Evolutionary conservation across 2,888 invertebrate species (phyloP).

Genomic region (Meteorus cinctellus): DNA sequence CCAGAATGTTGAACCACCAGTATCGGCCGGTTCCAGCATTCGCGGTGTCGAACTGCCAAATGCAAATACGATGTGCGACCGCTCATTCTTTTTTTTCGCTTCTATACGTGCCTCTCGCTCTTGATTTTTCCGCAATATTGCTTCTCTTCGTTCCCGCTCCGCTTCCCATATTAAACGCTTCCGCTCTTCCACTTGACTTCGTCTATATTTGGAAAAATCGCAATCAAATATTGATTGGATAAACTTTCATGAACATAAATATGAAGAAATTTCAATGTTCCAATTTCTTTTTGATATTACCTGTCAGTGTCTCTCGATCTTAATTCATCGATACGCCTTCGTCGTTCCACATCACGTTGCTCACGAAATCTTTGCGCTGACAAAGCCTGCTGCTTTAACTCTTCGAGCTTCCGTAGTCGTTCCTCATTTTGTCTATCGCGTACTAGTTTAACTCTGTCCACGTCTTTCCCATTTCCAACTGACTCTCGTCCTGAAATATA

Average conservation of each 20-base stretch:
- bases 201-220: conserved; percentile 55
- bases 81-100: conserved; percentile 85
- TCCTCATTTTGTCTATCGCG: conserved; percentile 93
- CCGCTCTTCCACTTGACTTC: conserved; percentile 86
- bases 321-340: conserved; percentile 88
- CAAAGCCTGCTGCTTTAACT: conserved; percentile 90
- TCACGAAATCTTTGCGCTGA: conserved; percentile 92
- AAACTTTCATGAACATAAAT: neutral
- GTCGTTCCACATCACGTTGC: conserved; percentile 89
- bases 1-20: conserved; percentile 85
- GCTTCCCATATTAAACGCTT: conserved; percentile 93
- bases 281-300: conserved; percentile 50
- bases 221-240: neutral
- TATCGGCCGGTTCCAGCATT: conserved; percentile 87
- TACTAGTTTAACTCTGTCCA: conserved; percentile 76
- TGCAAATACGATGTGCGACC: conserved; percentile 85
- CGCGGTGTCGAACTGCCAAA: conserved; percentile 95
- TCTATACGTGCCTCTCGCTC: conserved; percentile 89
- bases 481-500: conserved; percentile 68
- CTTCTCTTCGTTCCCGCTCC: conserved; percentile 89
- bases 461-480: conserved; percentile 66
- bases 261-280: neutral
- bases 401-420: conserved; percentile 90
- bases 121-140: conserved; percentile 88
- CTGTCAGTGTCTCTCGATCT: conserved; percentile 85